A percentile compares a stretch with the other conserved stretches of the same genome.
These are phyloP conservation scores for Diglossa brunneiventris DNA, from an alignment of 2,113 vertebrate genomes.

Conservation along the genomic window DNA sequence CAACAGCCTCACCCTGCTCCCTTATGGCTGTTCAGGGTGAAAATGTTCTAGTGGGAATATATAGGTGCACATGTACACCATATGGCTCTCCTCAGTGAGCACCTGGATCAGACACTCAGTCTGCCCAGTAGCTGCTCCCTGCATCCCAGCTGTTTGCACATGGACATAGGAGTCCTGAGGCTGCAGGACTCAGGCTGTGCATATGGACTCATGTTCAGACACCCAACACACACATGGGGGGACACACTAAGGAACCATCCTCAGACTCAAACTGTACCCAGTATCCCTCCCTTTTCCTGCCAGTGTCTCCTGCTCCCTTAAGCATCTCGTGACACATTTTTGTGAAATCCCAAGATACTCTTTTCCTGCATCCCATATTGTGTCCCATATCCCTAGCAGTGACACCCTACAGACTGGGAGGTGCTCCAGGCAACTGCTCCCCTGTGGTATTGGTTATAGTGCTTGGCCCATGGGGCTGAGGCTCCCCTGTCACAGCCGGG, in stretches of 20 bases:
- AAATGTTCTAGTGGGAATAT: neutral
- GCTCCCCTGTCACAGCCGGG: neutral
- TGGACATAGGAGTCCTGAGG: neutral
- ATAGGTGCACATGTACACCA: no score
- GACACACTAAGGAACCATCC: neutral
- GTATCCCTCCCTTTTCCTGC: neutral
- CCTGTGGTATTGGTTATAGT: neutral
- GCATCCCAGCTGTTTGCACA: neutral
- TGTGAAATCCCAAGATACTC: neutral
- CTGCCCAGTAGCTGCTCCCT: neutral
- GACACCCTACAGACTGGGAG: neutral
- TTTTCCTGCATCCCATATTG: neutral
- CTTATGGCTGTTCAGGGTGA: neutral
- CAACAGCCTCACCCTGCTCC: neutral
- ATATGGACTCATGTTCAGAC: neutral
- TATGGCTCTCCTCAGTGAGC: neutral
- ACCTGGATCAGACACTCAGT: neutral
- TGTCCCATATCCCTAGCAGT: neutral
- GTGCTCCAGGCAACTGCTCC: neutral
- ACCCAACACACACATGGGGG: fast-evolving
- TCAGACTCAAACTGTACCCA: neutral
- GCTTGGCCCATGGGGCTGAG: neutral
- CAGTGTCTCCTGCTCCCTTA: neutral
- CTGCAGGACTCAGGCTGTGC: neutral
- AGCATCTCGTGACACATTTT: neutral